Evolutionary conservation across 2,888 invertebrate species (phyloP).

Genomic region (Coelogynopora nodosa): DNA sequence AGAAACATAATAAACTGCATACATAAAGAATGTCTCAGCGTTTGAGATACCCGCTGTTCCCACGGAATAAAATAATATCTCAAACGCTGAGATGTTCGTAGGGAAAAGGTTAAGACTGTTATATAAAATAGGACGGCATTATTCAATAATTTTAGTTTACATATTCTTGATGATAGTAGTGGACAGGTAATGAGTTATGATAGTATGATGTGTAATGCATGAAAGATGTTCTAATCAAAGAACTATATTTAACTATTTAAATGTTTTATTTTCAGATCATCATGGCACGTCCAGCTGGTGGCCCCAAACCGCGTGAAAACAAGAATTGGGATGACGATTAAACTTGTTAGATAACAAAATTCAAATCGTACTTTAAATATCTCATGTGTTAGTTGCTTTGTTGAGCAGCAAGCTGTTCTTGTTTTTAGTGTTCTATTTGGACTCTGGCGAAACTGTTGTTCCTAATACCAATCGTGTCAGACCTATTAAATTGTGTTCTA

Average conservation of each 20-base stretch:
- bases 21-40: no score
- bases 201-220: no score
- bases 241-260: slow-evolving; percentile 39
- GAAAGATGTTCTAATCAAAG: no score
- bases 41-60: no score
- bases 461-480: not conserved
- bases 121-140: no score
- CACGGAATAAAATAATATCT: no score
- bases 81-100: no score
- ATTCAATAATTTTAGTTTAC: no score
- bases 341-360: not conserved
- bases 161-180: no score
- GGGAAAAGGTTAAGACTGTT: no score
- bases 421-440: not conserved
- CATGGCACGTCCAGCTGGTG: slow-evolving; percentile 94
- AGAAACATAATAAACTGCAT: no score
- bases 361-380: not conserved
- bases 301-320: slow-evolving; percentile 71
- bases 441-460: not conserved
- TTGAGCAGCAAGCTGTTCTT: not conserved
- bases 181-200: no score
- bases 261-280: slow-evolving; percentile 68
- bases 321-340: slow-evolving; percentile 62
- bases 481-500: not conserved
- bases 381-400: not conserved